Evolutionary conservation across 2,797 vertebrate species (phyloP).

Genomic region (Neosalanx taihuensis): DNA sequence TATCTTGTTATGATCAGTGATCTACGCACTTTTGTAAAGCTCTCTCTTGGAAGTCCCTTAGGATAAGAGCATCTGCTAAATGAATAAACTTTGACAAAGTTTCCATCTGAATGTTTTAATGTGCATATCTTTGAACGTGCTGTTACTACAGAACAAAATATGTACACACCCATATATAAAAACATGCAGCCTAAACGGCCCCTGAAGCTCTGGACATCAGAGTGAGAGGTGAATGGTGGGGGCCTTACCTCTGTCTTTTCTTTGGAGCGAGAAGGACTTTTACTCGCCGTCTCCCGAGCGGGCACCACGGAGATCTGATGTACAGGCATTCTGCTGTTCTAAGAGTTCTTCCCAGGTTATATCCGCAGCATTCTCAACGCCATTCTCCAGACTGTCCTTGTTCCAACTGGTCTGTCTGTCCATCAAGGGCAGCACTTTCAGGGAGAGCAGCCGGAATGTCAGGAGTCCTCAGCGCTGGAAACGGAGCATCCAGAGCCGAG

Average conservation of each 20-base stretch:
- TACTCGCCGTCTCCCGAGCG: conserved; percentile 76
- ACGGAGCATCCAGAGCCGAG: conserved; percentile 29
- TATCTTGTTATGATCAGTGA: no score
- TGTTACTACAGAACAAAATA: background rate
- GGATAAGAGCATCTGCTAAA: no score
- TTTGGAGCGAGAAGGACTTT: conserved; percentile 81
- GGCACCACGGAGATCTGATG: conserved; percentile 94
- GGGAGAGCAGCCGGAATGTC: conserved; percentile 15
- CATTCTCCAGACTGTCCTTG: conserved; percentile 5
- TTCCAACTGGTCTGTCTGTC: conserved; percentile 19
- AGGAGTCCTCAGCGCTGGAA: conserved; percentile 21
- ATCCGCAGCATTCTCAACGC: conserved; percentile 47
- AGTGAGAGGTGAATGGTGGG: background rate
- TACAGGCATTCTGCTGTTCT: conserved; percentile 82
- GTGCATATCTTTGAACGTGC: no score
- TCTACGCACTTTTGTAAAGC: no score
- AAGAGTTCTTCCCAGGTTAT: conserved; percentile 55
- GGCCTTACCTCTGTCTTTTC: conserved; percentile 80
- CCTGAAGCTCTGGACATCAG: no score
- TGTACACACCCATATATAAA: background rate
- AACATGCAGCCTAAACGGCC: background rate
- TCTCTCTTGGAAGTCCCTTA: no score
- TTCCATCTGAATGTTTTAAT: no score
- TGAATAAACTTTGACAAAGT: no score
- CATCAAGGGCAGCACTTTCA: conserved; percentile 7